Conservation (phyloP, 1,140 invertebrate genomes). For the Propsilocerus akamusi region DNA sequence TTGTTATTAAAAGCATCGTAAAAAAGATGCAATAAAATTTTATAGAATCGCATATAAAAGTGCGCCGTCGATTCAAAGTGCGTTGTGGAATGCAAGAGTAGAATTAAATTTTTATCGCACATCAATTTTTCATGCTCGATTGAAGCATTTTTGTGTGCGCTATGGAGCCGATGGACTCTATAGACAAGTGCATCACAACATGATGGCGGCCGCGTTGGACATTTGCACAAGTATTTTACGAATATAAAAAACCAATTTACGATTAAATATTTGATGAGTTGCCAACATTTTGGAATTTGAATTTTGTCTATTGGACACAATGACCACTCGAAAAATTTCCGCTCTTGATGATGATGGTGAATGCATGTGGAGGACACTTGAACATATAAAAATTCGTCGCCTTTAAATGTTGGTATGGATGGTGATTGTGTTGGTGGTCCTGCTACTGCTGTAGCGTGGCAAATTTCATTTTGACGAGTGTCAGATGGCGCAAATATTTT, state of each 20-base stretch:
- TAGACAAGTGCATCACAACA: too few relatives aligned
- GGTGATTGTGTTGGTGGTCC: too few relatives aligned
- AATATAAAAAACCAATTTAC: too few relatives aligned
- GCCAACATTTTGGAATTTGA: background rate
- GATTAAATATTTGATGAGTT: background rate
- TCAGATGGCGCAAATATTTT: background rate
- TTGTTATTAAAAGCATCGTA: background rate
- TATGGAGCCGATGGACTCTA: too few relatives aligned
- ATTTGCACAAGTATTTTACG: too few relatives aligned
- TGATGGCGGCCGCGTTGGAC: too few relatives aligned
- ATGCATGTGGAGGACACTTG: background rate
- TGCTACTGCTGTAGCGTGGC: too few relatives aligned
- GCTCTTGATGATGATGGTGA: background rate
- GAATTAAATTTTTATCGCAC: background rate
- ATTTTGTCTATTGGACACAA: background rate
- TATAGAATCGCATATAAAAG: background rate
- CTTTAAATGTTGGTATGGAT: too few relatives aligned
- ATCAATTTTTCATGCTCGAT: constrained; percentile 1
- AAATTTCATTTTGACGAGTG: background rate
- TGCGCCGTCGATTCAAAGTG: background rate
- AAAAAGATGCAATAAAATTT: background rate
- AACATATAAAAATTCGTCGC: background rate
- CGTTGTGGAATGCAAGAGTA: background rate
- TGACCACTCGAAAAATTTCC: too few relatives aligned
- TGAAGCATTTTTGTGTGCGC: too few relatives aligned